Percentiles rank a stretch among this genome's conserved stretches.
Evolutionary conservation across 2,888 invertebrate species (phyloP).

Genomic region (Bombylius discolor): DNA sequence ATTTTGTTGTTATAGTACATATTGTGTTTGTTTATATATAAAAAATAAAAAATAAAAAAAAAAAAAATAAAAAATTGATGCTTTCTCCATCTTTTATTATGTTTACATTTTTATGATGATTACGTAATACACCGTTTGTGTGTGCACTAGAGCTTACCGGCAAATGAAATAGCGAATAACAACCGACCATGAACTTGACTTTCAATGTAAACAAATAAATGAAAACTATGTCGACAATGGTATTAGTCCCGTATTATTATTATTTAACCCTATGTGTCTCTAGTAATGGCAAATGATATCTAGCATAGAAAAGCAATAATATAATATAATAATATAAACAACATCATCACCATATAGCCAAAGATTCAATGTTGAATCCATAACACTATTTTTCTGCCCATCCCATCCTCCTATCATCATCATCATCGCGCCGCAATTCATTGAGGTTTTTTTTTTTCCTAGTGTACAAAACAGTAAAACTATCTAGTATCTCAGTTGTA

Average conservation of each 20-base stretch:
- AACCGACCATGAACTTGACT: slow-evolving; percentile 19
- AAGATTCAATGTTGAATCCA: neutral
- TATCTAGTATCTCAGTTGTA: too few species aligned
- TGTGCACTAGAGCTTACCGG: neutral
- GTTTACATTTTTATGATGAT: slow-evolving; percentile 2
- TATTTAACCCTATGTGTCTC: too few species aligned
- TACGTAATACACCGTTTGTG: slow-evolving; percentile 1
- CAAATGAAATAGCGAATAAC: slow-evolving; percentile 15
- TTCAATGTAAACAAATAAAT: slow-evolving; percentile 18
- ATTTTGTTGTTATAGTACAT: neutral
- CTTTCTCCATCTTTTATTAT: neutral
- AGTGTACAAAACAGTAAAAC: too few species aligned
- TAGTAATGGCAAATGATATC: neutral
- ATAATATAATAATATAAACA: too few species aligned
- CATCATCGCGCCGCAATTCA: neutral
- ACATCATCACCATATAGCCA: neutral
- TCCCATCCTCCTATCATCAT: neutral
- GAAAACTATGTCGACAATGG: slow-evolving; percentile 16
- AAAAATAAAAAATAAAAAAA: neutral
- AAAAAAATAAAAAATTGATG: neutral
- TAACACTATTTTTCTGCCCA: neutral
- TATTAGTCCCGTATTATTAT: neutral
- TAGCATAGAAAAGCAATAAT: neutral
- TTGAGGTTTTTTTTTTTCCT: neutral
- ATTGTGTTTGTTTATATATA: neutral